Evolutionary conservation across 37 sponge, comb jelly and placozoan species (phyloP).

Genomic region (Cladorhizidae sp.): DNA sequence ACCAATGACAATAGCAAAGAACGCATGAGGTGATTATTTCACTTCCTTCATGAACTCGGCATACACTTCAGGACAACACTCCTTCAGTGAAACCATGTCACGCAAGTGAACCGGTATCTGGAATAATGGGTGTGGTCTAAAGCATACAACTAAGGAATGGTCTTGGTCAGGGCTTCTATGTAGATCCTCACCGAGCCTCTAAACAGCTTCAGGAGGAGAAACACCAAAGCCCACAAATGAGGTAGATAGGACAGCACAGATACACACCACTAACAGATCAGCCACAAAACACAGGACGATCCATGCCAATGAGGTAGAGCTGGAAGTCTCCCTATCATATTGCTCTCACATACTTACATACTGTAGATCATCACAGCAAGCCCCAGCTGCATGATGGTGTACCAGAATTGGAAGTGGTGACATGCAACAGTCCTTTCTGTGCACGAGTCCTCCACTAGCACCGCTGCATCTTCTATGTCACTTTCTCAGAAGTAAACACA

Average conservation of each 20-base stretch:
- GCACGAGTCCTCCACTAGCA: too few species aligned
- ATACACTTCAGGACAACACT: slow-evolving; percentile 8
- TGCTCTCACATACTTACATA: slow-evolving; percentile 28
- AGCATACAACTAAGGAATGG: slow-evolving; percentile 32
- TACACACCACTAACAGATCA: too few species aligned
- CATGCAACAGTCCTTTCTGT: neutral
- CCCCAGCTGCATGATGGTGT: slow-evolving; percentile 2
- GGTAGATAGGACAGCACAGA: slow-evolving; percentile 9
- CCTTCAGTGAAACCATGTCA: slow-evolving; percentile 32
- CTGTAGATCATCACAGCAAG: slow-evolving; percentile 2
- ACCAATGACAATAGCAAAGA: slow-evolving; percentile 43
- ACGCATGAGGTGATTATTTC: slow-evolving; percentile 13
- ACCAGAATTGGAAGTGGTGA: slow-evolving; percentile 20
- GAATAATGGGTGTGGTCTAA: slow-evolving; percentile 35
- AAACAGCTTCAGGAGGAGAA: too few species aligned
- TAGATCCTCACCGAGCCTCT: too few species aligned
- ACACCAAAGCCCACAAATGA: slow-evolving; percentile 32
- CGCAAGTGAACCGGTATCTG: slow-evolving; percentile 31
- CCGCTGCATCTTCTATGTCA: too few species aligned
- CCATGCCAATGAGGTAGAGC: too few species aligned
- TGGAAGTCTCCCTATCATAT: slow-evolving; percentile 20
- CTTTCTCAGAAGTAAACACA: slow-evolving; percentile 13
- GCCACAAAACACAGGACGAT: too few species aligned
- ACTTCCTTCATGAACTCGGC: slow-evolving; percentile 13
- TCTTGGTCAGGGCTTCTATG: slow-evolving; percentile 22